Base-by-base conservation (phyloP, 2,888 invertebrate species). In the Orchestes rusci region DNA sequence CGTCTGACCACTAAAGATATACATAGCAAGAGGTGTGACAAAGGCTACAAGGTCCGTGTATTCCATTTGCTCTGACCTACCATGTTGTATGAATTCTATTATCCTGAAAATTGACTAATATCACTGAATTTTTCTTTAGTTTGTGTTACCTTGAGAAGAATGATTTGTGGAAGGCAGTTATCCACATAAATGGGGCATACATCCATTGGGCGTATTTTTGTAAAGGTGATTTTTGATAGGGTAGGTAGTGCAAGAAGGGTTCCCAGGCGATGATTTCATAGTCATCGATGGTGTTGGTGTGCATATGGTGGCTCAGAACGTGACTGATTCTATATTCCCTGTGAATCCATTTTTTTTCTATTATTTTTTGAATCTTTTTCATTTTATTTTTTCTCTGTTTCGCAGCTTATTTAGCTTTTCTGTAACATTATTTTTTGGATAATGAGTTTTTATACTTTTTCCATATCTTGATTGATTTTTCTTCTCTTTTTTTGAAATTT, bases 261-360 rank as follows among this genome's bases (percentile, higher is more conserved):
- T 85, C 84, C 17, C 78, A 67, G 36, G 73, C 68, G 39, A 79
- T 77, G 10, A 87, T 69, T 62, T 88, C 85, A 50, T 80, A 68
- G 65, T 89, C 89, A 65, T 79, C 74, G 2, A 81, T 65, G 0
- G 86, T 84, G 60, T 90, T 89, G 1, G 88, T 76, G 59, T 78
- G 86, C n/a, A 82, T 68, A 59, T 89, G 88, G 63, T 89, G 89
- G 18, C 86, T 86, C 33, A 89, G 61, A 0, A 72, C 80, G 58
- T 89, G 88, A 0, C 80, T 79, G 30, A 88, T 75, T 45, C 87
- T 73, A 77, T 84, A 87, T 50, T 83, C 79, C 54, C 77, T 75
- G 10, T n/a, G n/a, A n/a, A n/a, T n/a, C n/a, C n/a, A n/a, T n/a
- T n/a, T n/a, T n/a, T n/a, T n/a, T n/a, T n/a, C n/a, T n/a, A n/a